Conservation (phyloP, 2,888 invertebrate genomes). For the Archips crataeganus region DNA sequence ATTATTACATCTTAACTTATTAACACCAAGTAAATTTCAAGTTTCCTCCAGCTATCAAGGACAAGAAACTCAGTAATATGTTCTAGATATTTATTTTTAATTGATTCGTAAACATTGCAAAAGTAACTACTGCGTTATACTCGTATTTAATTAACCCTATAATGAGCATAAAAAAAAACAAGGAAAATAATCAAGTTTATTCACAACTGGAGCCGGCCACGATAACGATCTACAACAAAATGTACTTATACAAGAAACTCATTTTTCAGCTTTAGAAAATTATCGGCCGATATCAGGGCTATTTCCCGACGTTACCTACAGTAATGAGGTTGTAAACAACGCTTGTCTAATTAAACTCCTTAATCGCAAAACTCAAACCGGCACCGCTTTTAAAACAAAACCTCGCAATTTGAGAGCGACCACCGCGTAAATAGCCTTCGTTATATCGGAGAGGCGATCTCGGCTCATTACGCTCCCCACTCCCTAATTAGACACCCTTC, state of each 20-base stretch:
- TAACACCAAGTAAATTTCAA: neutral
- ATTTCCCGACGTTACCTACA: conserved; percentile 71
- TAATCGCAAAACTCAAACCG: conserved; percentile 86
- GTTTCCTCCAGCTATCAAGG: neutral
- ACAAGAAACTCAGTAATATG: neutral
- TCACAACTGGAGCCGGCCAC: conserved; percentile 57
- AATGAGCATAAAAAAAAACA: conserved; percentile 22
- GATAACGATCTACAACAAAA: conserved; percentile 71
- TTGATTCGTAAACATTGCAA: neutral
- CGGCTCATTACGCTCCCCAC: conserved; percentile 81
- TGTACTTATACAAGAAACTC: conserved; percentile 73
- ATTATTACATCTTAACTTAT: neutral
- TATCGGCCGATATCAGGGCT: conserved; percentile 80
- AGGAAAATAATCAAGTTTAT: conserved; percentile 61
- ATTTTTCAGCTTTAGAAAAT: conserved; percentile 83
- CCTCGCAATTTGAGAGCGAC: conserved; percentile 83
- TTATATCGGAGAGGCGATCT: conserved; percentile 84
- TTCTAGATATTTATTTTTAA: neutral
- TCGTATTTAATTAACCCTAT: neutral
- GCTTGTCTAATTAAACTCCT: conserved; percentile 85
- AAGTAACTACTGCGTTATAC: neutral
- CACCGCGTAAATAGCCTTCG: conserved; percentile 83
- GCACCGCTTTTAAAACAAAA: conserved; percentile 85
- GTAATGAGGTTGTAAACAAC: conserved; percentile 86
- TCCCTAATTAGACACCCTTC: conserved; percentile 80